These are phyloP conservation scores for Pocillopora grandis DNA, from an alignment of 92 coral and sea anemone genomes.

Conservation along the genomic window DNA sequence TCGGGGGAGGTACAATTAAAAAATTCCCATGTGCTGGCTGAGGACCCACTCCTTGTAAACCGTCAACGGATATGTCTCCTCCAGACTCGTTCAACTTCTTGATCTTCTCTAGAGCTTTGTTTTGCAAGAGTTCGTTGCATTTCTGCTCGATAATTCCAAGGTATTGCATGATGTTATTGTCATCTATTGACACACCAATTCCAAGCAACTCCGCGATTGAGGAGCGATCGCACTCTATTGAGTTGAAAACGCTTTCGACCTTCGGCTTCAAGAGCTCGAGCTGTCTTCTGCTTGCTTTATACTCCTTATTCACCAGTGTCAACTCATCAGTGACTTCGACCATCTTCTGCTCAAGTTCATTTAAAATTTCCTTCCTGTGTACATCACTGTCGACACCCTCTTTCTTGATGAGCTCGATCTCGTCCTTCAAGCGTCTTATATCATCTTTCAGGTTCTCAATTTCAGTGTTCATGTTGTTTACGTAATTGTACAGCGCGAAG, in stretches of 20 bases:
- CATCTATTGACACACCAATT: conserved; percentile 78
- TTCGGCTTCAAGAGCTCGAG: conserved; percentile 81
- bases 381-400: conserved; percentile 74
- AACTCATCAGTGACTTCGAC: conserved; percentile 51
- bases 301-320: conserved; percentile 51
- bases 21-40: conserved; percentile 62
- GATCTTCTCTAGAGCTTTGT: conserved; percentile 63
- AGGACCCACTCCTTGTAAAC: conserved; percentile 85
- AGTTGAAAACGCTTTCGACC: conserved; percentile 71
- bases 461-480: conserved; percentile 84
- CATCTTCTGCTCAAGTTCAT: conserved; percentile 70
- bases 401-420: conserved; percentile 70
- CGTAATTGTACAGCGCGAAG: conserved; percentile 96
- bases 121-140: conserved; percentile 81
- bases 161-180: conserved; percentile 84
- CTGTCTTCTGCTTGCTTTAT: conserved; percentile 49
- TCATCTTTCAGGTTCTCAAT: conserved; percentile 83
- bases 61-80: conserved; percentile 53
- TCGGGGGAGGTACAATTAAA: conserved; percentile 76
- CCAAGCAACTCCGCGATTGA: conserved; percentile 87
- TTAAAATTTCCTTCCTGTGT: conserved; percentile 79
- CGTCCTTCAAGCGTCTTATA: conserved; percentile 69
- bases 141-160: conserved; percentile 95
- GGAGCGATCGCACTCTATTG: conserved; percentile 79
- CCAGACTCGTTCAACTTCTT: conserved; percentile 54